Percentiles rank a stretch among this genome's conserved stretches.
These are phyloP conservation scores for Papilio gigon DNA, from an alignment of 2,888 invertebrate species.

Conservation along the genomic window DNA sequence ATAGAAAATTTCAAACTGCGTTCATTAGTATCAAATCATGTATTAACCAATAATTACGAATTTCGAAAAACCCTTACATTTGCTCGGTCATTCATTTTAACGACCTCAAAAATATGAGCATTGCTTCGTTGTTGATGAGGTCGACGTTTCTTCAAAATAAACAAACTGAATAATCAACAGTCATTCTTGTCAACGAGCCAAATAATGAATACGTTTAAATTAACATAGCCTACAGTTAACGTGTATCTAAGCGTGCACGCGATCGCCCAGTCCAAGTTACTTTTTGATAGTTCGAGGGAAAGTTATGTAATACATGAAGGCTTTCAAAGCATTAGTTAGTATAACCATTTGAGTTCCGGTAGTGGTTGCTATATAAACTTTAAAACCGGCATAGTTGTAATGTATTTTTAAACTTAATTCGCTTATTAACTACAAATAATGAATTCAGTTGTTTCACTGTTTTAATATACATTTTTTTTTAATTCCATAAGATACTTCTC, in stretches of 20 bases:
- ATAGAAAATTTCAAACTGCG: too few relatives aligned
- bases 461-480: too few relatives aligned
- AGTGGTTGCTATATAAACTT: background rate
- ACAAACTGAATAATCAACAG: constrained; percentile 1
- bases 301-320: background rate
- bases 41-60: too few relatives aligned
- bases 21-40: too few relatives aligned
- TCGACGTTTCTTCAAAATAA: background rate
- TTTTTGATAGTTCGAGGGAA: background rate
- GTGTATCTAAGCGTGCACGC: background rate
- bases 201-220: constrained; percentile 12
- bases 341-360: background rate
- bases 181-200: constrained; percentile 9
- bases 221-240: background rate
- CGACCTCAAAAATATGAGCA: background rate
- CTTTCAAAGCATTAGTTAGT: background rate
- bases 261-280: background rate
- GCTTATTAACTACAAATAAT: too few relatives aligned
- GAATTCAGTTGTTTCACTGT: too few relatives aligned
- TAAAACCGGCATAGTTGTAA: too few relatives aligned
- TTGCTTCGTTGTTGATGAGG: constrained; percentile 1
- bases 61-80: background rate
- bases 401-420: too few relatives aligned
- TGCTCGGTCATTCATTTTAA: constrained; percentile 20
- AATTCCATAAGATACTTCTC: too few relatives aligned